Conservation (phyloP, 2,113 vertebrate species). For the Leucosticte australis region DNA sequence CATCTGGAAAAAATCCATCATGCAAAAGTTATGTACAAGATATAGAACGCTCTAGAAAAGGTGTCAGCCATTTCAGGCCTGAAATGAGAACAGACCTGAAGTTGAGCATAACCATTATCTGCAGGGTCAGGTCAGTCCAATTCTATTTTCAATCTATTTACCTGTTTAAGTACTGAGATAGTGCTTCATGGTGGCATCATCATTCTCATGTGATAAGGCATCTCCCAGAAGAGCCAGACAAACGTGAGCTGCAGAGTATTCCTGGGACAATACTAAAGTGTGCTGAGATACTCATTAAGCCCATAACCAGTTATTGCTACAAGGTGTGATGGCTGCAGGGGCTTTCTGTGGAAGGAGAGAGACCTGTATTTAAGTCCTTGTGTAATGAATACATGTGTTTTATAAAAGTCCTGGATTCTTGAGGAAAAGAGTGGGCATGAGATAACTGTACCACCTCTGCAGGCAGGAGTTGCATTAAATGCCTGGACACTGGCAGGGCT, state of each 20-base stretch:
- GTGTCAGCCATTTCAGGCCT: neutral
- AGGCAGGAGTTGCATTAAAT: neutral
- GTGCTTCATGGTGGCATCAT: neutral
- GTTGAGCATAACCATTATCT: neutral
- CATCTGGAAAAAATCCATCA: neutral
- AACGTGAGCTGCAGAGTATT: neutral
- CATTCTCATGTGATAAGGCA: fast-evolving
- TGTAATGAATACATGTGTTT: neutral
- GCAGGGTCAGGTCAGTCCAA: neutral
- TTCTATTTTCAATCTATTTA: neutral
- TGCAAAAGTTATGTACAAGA: neutral
- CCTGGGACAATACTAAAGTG: neutral
- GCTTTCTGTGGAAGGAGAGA: neutral
- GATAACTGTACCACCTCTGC: neutral
- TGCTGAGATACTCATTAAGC: neutral
- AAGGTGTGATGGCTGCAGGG: fast-evolving
- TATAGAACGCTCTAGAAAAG: neutral
- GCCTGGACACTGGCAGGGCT: neutral
- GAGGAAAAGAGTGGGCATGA: neutral
- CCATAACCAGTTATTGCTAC: neutral
- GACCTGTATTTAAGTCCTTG: neutral
- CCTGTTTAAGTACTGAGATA: neutral
- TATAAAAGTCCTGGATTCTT: neutral
- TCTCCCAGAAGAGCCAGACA: neutral
- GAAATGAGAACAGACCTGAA: neutral